These are phyloP conservation scores for Coenonympha glycerion DNA, from an alignment of 2,888 invertebrate genomes.

Conservation along the genomic window DNA sequence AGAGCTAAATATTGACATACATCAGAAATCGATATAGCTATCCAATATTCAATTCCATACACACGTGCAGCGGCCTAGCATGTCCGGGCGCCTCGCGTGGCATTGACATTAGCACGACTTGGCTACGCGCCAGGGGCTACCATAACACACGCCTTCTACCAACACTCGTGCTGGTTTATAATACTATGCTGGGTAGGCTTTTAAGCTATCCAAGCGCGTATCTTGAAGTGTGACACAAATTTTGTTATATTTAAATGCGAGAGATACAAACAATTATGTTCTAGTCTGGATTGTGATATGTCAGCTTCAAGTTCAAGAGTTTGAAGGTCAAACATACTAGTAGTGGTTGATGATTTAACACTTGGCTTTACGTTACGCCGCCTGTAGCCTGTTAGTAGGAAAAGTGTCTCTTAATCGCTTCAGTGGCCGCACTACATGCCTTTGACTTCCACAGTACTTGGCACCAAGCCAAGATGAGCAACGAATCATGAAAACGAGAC, in stretches of 20 bases:
- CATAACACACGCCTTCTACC: constrained; percentile 5
- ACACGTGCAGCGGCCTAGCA: too few relatives aligned
- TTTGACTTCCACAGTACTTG: constrained; percentile 3
- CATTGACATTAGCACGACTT: constrained; percentile 61
- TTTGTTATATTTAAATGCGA: too few relatives aligned
- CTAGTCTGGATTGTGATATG: too few relatives aligned
- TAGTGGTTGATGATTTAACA: too few relatives aligned
- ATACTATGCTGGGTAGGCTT: background rate
- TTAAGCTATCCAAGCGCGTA: background rate
- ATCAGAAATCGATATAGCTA: too few relatives aligned
- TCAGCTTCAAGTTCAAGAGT: too few relatives aligned
- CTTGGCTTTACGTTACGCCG: background rate
- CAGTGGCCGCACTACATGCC: background rate
- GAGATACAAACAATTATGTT: too few relatives aligned
- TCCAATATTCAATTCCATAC: too few relatives aligned
- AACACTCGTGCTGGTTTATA: background rate
- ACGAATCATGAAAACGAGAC: background rate
- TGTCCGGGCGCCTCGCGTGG: too few relatives aligned
- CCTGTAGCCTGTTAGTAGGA: background rate
- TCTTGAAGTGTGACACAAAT: too few relatives aligned
- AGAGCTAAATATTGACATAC: too few relatives aligned
- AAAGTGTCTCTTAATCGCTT: background rate
- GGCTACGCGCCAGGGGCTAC: constrained; percentile 35
- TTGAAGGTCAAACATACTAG: too few relatives aligned
- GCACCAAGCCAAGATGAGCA: background rate